Conservation (phyloP, 2,797 vertebrate genomes). For the Chiropotes sagulatus region DNA sequence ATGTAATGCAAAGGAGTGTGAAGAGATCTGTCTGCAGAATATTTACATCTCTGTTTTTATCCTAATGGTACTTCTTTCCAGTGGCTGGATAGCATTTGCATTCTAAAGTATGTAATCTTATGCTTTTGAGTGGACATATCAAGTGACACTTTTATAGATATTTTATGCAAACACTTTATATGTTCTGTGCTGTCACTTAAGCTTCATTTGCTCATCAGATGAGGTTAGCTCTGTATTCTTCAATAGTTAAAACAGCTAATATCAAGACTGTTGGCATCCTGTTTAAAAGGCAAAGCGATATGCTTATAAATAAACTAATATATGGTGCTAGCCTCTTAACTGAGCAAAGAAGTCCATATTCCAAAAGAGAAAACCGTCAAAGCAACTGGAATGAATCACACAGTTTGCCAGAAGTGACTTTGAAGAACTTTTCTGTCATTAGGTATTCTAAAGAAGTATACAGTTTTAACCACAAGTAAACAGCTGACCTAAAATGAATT, state of each 20-base stretch:
- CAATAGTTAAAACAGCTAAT: slow-evolving; percentile 27
- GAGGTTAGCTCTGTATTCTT: slow-evolving; percentile 39
- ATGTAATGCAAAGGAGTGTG: neutral
- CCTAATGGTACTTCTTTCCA: neutral
- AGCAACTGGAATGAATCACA: neutral
- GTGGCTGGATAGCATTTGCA: slow-evolving; percentile 47
- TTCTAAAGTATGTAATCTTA: slow-evolving; percentile 43
- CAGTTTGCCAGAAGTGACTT: neutral
- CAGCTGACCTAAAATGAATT: slow-evolving; percentile 50
- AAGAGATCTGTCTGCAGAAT: neutral
- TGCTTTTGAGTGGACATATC: slow-evolving; percentile 7
- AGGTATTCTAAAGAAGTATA: slow-evolving; percentile 50
- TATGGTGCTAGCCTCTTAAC: slow-evolving; percentile 9
- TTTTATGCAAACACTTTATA: slow-evolving; percentile 48
- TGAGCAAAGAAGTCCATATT: neutral
- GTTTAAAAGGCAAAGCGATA: slow-evolving; percentile 63
- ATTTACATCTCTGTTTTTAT: neutral
- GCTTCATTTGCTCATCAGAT: slow-evolving; percentile 40
- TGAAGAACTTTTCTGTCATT: slow-evolving; percentile 46
- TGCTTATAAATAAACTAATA: slow-evolving; percentile 60
- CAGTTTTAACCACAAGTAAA: slow-evolving; percentile 73
- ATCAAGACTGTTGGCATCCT: slow-evolving; percentile 34
- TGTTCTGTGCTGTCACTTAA: neutral
- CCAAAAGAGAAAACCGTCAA: neutral
- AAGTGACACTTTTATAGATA: slow-evolving; percentile 62